Percentiles rank a stretch among this genome's conserved stretches.
phyloP scores from a whole-genome alignment of 2,113 vertebrate species.

The Xenopus borealis region DNA sequence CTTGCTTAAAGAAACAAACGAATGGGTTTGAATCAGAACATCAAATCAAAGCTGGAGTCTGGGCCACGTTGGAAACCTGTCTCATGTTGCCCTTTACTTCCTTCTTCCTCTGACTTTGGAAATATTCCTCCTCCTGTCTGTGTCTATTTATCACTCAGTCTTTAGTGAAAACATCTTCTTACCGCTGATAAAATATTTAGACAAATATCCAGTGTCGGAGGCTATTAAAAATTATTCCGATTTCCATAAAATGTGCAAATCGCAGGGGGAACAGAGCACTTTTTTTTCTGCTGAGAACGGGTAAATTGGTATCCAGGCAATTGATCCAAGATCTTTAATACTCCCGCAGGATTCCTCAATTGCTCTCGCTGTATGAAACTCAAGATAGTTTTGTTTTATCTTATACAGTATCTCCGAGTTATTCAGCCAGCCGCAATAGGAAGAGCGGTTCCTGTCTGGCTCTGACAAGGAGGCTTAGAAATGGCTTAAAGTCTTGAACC shows the following conservation, averaged over 20 bases:
- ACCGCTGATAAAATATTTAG: constrained; percentile 2
- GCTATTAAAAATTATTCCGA: background rate
- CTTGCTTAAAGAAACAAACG: constrained; percentile 13
- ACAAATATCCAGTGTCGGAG: background rate
- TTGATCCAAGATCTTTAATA: constrained; percentile 17
- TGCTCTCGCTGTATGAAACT: constrained; percentile 14
- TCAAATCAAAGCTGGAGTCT: too few species aligned
- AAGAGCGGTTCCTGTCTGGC: background rate
- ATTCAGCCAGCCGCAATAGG: background rate
- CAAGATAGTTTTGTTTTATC: constrained; percentile 19
- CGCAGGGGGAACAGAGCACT: background rate
- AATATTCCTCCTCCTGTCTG: background rate
- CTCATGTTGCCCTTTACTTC: too few species aligned
- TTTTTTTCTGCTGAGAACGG: constrained; percentile 3
- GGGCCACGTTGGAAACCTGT: too few species aligned
- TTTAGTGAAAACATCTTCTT: constrained; percentile 3
- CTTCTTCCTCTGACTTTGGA: too few species aligned
- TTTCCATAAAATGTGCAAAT: background rate
- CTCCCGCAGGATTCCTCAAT: constrained; percentile 1
- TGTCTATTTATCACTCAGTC: background rate
- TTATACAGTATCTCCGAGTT: background rate
- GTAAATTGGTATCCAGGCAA: background rate
- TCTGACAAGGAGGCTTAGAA: background rate
- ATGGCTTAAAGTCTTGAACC: too few species aligned
- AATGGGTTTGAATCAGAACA: background rate